Base-by-base conservation (phyloP, 2,888 invertebrate species). In the Abrostola tripartita region DNA sequence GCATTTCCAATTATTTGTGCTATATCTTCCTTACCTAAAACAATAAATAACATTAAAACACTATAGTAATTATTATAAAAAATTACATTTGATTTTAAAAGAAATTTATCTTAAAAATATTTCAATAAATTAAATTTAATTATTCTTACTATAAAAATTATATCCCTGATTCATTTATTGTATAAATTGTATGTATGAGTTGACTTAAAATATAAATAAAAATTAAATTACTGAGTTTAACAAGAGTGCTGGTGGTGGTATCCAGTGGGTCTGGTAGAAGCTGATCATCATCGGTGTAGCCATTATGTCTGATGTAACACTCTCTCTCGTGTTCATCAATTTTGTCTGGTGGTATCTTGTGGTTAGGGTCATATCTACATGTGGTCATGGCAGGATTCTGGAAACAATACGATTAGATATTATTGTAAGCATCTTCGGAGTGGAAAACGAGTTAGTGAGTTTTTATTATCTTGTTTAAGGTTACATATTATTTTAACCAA, bases 251-350 rank as follows among this genome's bases (percentile, higher is more conserved):
- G 6, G 86, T 77, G 54, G 81, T 69, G 8, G 69, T 51, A 51
- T 90, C 83, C 5, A 85, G 41, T 36, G 90, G 86, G 7, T 92
- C 90, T 8, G 93, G 92, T n/a, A 94, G 71, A 10, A 92, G 68
- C 6, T 65, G 52, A 40, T 90, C 90, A 1, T 87, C 80, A 42
- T 78, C 73, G 1, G 52, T 58, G 61, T 93, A 93, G 1, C 90
- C 90, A 56, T 89, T 80, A 40, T 71, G 77, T 47, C 74, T 84
- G 37, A 91, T 67, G 61, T 78, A 78, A 65, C 93, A 94, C 53
- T 79, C 61, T 8, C 72, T 72, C 65, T 92, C 90, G 81, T 94
- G 94, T 36, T 60, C 62, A 40, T 82, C 76, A 57, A 52, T 62
- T 40, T 71, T 86, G 37, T 82, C 79, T 7, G 65, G 57, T 6